Conservation (phyloP, 1,140 invertebrate genomes). For the Drosophila bocqueti region DNA sequence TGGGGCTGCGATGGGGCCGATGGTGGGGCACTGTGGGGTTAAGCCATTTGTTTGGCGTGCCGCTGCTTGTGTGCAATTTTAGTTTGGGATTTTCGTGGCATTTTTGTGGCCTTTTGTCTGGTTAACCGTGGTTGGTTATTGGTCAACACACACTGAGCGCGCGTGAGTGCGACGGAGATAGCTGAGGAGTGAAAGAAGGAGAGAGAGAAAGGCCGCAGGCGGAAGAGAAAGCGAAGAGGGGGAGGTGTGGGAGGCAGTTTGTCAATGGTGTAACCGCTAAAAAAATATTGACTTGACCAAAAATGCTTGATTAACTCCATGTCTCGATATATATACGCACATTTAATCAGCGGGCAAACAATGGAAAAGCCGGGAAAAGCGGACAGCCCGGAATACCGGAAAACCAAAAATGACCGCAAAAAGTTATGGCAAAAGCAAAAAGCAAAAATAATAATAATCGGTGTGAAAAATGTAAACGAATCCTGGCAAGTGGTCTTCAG, state of each 20-base stretch:
- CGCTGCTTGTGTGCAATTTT: constrained; percentile 80
- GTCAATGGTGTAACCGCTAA: constrained; percentile 66
- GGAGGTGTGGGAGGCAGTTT: constrained; percentile 32
- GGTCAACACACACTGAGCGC: constrained; percentile 61
- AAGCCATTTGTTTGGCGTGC: constrained; percentile 44
- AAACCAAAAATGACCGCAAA: constrained; percentile 4
- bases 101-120: constrained; percentile 85
- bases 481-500: neutral
- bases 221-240: neutral
- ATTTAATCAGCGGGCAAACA: constrained; percentile 63
- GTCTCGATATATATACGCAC: constrained; percentile 67
- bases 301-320: constrained; percentile 79
- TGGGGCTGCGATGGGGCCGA: neutral
- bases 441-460: neutral
- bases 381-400: neutral
- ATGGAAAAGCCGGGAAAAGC: neutral
- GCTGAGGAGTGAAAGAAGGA: neutral
- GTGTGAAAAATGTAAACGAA: constrained; percentile 4
- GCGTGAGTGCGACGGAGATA: constrained; percentile 2
- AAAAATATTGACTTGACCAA: constrained; percentile 82
- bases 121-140: constrained; percentile 85
- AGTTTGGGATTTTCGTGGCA: constrained; percentile 85
- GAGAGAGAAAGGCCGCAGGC: constrained; percentile 4
- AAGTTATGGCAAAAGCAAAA: constrained; percentile 2
- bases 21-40: constrained; percentile 14